These are phyloP conservation scores for Orientallactaga sibirica DNA, from an alignment of 2,797 vertebrate species.

Conservation along the genomic window DNA sequence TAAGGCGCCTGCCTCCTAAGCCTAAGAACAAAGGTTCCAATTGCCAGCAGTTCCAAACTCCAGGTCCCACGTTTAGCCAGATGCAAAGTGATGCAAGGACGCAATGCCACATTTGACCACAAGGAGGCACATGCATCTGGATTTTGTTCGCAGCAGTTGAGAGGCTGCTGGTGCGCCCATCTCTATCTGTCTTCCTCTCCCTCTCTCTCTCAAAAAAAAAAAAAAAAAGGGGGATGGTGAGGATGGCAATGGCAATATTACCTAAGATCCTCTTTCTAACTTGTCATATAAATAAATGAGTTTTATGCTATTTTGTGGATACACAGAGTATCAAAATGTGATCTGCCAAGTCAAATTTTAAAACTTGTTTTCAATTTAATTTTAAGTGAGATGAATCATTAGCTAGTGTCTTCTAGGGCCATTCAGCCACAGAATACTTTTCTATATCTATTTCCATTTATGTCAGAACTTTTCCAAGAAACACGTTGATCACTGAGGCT, in stretches of 20 bases:
- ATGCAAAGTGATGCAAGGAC: no score
- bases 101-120: no score
- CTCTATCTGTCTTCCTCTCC: no score
- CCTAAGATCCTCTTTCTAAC: neutral
- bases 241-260: neutral
- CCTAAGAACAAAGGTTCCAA: no score
- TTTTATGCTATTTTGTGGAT: neutral
- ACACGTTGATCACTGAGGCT: slow-evolving; percentile 16
- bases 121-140: no score
- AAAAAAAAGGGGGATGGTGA: no score
- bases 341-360: neutral
- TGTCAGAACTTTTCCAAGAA: slow-evolving; percentile 16
- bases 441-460: slow-evolving; percentile 23
- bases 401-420: neutral
- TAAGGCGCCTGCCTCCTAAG: no score
- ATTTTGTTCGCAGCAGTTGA: no score
- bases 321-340: neutral
- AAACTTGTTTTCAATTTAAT: slow-evolving; percentile 9
- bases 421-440: neutral
- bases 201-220: no score
- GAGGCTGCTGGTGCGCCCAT: no score
- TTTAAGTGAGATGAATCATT: neutral
- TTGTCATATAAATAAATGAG: neutral
- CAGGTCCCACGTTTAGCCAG: no score
- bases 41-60: no score